Base-by-base conservation (phyloP, 2,888 invertebrate genomes). In the Adelphocoris suturalis region DNA sequence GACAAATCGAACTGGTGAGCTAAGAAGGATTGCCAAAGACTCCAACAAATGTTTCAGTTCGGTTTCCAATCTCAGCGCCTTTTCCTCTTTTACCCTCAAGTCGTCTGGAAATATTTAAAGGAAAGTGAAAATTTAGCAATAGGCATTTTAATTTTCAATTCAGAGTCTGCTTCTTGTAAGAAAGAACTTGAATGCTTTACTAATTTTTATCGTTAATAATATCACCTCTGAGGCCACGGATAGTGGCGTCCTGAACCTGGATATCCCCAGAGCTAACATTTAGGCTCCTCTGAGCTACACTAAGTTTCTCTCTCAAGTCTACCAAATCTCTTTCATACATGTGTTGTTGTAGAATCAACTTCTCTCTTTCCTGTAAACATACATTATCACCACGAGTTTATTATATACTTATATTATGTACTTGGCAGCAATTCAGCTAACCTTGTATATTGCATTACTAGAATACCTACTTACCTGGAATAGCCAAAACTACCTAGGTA, bases 301-400 rank as follows among this genome's bases (percentile, higher is more conserved):
- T 94, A 86, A 96, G 93, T 92, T 96, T 96, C 90, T 96, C 96
- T 92, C 96, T 94, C 90, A 93, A 93, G 87, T 96, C 96, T 90
- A 95, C 95, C 90, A 97, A 93, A 92, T 97, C 97, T 86, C 97
- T 94, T 92, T 97, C 97, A 0, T 95, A 93, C 0, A 96, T 95
- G 90, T 97, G 95, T 92, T 96, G 95, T 91, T 96, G 96, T 92
- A 96, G 96, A 91, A 96, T 94, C 76, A 96, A 94, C 16, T 96
- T 94, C 92, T 97, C 97, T 92, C 97, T 96, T 92, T 97, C 97
- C 92, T 94, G 91, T 23, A 48, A 91, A 75, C 16, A 75, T 75
- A 75, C n/a, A n/a, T n/a, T n/a, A n/a, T n/a, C n/a, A n/a, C n/a
- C n/a, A n/a, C n/a, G n/a, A n/a, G n/a, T n/a, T n/a, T n/a, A n/a